Base-by-base conservation (phyloP, 2,797 vertebrate species). In the Scolopax rusticola region DNA sequence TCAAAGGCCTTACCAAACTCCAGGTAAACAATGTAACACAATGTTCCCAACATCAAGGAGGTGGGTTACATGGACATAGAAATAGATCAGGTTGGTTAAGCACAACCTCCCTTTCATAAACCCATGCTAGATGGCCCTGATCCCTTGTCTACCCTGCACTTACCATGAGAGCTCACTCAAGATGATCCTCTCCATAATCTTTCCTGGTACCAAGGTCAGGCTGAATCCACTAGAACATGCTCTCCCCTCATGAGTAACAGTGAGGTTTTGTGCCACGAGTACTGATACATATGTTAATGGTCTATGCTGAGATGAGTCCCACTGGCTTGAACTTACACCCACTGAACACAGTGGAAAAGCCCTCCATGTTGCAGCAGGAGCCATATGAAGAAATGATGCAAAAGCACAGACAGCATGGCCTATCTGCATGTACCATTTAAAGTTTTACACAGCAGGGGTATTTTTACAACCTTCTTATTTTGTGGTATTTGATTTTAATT, bases 401-500 rank as follows among this genome's bases (percentile, higher is more conserved):
- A 41, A 53, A 54, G 20, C 14, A 48, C 3, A 3, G n/a, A 32
- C 12, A 60, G 21, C 8, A 5, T 23, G 41, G n/a, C 7, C 20
- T 38, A 5, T 25, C 14, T 65, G 32, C 40, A 60, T n/a, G 9
- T 15, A 94, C 56, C 77, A 97, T 95, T 96, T 85, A 90, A 96
- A 96, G 51, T 57, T 95, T 95, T 91, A 57, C 32, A 80, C 76
- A 93, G 33, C 69, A 82, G n/a, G 5, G 30, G 10, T 70, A 67
- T 64, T 93, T 97, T 97, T 95, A 93, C 32, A 90, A 48, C 67
- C 24, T 83, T 43, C 57, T 71, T 96, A 87, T 86, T 89, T 92
- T 38, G 43, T 86, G 64, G 33, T 65, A 96, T 97, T 97, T 97
- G 57, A 89, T 92, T 97, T 92, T 97, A 95, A 97, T 96, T 97